phyloP scores from a whole-genome alignment of 2,797 vertebrate species.

The Tauraco hartlaubi region DNA sequence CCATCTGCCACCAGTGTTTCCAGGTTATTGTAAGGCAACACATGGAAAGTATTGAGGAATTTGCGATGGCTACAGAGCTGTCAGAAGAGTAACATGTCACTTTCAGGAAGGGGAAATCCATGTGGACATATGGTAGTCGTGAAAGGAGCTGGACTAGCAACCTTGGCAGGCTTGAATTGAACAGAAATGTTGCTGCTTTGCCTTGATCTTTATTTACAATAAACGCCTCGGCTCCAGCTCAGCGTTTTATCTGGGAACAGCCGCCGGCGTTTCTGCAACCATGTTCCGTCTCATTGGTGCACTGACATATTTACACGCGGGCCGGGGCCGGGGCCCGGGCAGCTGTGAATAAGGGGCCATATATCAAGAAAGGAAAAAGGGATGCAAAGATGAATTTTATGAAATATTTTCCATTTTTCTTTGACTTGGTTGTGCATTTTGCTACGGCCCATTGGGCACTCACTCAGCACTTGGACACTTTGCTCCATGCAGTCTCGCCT shows the following conservation, averaged over 20 bases:
- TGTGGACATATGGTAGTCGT: conserved; percentile 28
- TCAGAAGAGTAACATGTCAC: conserved; percentile 3
- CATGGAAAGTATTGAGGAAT: background rate
- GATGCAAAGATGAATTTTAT: conserved; percentile 72
- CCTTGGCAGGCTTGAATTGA: conserved; percentile 10
- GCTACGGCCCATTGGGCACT: conserved; percentile 60
- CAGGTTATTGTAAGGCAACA: background rate
- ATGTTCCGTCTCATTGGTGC: conserved; percentile 69
- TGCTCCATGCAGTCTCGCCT: conserved; percentile 46
- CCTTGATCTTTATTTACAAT: conserved; percentile 72
- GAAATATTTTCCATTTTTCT: conserved; percentile 72
- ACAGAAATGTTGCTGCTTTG: conserved; percentile 55
- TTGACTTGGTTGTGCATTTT: conserved; percentile 58
- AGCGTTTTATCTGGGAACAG: conserved; percentile 59
- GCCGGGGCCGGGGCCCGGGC: conserved; percentile 38
- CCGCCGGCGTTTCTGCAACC: background rate
- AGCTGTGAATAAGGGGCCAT: conserved; percentile 56
- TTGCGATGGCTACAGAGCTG: background rate
- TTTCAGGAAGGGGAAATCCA: conserved; percentile 21
- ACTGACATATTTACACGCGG: conserved; percentile 65
- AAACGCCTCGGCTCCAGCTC: conserved; percentile 52
- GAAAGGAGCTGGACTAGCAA: conserved; percentile 37
- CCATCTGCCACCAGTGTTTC: background rate
- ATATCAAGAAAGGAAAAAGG: conserved; percentile 71
- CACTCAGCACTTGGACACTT: conserved; percentile 65